Base-by-base conservation (phyloP, 2,888 invertebrate species). In the Leucania comma region DNA sequence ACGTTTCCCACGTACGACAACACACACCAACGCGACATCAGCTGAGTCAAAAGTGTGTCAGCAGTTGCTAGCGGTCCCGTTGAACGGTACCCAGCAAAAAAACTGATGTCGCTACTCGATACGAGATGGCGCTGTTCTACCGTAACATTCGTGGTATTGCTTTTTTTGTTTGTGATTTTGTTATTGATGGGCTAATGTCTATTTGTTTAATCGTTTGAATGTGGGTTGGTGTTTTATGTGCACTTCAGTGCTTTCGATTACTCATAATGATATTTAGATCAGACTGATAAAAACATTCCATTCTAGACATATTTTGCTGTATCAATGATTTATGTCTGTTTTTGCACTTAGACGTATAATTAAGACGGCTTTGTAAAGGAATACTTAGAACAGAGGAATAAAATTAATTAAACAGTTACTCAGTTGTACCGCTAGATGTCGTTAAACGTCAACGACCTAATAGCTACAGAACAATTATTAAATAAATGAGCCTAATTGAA, bases 41-140 rank as follows among this genome's bases (percentile, higher is more conserved):
- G 95, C 95, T 95, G 95, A 89, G 91, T 86, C 85, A 85, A 92
- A 95, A 92, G 88, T 96, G 92, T 94, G 95, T 95, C 95, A 96
- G 89, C 91, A 92, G 90, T 57, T 57, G 57, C 90, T 91, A 91
- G 91, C 92, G 90, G 93, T 93, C 87, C 86, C 87, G 84, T 81
- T 80, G 87, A 93, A 93, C 94, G 93, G 93, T 92, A 92, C 87
- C 79, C 69, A 82, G 85, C 85, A 88, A 90, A 90, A n/a, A 85
- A 88, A 75, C 38, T 73, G 82, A 81, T 83, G 80, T 81, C 84
- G 89, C 95, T 92, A 93, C 90, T 94, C 91, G 85, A 70, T 85
- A 77, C 85, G 71, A 94, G 95, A 91, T 95, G 95, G 92, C 94
- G 92, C 81, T 92, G 81, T 46, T 68, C 42, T 72, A 84, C 82